Evolutionary conservation across 2,797 vertebrate species (phyloP), one percentile per base, ranked within the genome.

Genomic region (Sylvilagus floridanus): DNA sequence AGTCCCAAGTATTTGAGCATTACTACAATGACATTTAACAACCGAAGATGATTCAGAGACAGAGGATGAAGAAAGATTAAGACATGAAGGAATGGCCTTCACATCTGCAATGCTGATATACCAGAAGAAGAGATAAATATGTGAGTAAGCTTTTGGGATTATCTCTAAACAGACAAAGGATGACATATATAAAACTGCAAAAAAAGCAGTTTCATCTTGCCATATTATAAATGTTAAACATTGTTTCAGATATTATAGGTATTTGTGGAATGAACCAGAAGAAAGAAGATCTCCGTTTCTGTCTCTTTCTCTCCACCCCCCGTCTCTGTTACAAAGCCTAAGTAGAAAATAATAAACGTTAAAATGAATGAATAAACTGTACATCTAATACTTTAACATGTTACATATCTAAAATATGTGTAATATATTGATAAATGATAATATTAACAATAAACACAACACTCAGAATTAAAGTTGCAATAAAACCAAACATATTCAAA

Each of bases 401-500:
- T 22, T 16, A 85, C 1, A 16, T 42, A 82, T 72, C 88, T 88
- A 17, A n/a, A n/a, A 95, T 91, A 81, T 81, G 32, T 90, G 26
- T 47, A 83, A 2, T 24, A 68, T 60, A 68, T 12, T 84, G 52
- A 92, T 16, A 87, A 94, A 91, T 69, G 16, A 82, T 37, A 68
- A 76, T 47, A 78, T 66, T 13, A 86, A 47, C 26, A 90, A 84
- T 91, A 66, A 95, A 96, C 86, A 26, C 14, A 82, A 73, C 14
- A 90, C 24, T 5, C 26, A 91, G 54, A 93, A 79, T 88, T 71
- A 82, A 0, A 37, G 32, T 21, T n/a, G 8, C 26, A 72, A 37
- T 82, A 93, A 94, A 96, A 65, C 66, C 75, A 52, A 76, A 77
- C 37, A 91, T 92, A 87, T 91, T 91, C n/a, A 83, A 79, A 93